phyloP scores from a whole-genome alignment of 2,797 vertebrate genomes.

The Erpetoichthys calabaricus region DNA sequence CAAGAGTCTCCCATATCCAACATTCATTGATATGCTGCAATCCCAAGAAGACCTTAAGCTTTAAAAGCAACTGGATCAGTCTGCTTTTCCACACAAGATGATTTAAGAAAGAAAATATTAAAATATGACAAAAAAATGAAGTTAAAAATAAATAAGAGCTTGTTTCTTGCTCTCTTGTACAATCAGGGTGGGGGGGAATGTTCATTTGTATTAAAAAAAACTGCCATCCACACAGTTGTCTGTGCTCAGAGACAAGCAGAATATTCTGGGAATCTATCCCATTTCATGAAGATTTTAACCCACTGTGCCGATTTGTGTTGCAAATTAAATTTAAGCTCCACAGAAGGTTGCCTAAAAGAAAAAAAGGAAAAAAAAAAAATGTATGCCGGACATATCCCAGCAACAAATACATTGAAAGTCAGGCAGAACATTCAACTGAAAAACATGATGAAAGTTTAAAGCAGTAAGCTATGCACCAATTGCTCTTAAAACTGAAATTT shows the following conservation, averaged over 20 bases:
- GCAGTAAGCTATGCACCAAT: too few relatives aligned
- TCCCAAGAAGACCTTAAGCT: not conserved
- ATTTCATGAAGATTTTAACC: not conserved
- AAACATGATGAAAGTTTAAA: too few relatives aligned
- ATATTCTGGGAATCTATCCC: not conserved
- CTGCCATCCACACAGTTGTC: not conserved
- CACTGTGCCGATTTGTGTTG: not conserved
- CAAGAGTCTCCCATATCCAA: conserved; percentile 4
- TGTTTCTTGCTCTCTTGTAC: not conserved
- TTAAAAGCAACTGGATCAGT: not conserved
- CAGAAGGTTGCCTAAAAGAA: conserved; percentile 1
- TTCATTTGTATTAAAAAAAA: conserved; percentile 1
- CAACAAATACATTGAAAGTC: too few relatives aligned
- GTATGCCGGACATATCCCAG: too few relatives aligned
- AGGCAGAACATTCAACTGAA: too few relatives aligned
- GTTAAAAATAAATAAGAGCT: not conserved
- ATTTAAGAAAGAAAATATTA: conserved; percentile 4
- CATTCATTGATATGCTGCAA: conserved; percentile 3
- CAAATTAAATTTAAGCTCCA: not conserved
- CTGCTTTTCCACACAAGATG: conserved; percentile 1
- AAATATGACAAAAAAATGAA: not conserved
- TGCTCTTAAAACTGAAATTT: too few relatives aligned
- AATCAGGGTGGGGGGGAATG: conserved; percentile 3
- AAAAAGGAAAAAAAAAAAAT: not conserved
- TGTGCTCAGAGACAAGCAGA: not conserved